Percentiles rank a stretch among this genome's conserved stretches.
These are phyloP conservation scores for Falco rusticolus DNA, from an alignment of 2,797 vertebrate species.

Conservation along the genomic window DNA sequence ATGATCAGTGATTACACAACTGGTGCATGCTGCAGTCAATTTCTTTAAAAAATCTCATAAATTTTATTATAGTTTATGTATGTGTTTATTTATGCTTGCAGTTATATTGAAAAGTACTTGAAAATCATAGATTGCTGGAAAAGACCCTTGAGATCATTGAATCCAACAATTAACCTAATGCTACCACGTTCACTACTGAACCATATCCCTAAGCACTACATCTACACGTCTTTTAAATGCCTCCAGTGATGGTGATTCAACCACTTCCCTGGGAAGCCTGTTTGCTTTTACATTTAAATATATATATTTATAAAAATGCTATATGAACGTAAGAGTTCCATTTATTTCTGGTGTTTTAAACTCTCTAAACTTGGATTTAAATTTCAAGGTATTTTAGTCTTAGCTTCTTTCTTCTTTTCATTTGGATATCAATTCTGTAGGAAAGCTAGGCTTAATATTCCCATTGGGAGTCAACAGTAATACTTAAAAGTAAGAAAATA, in stretches of 20 bases:
- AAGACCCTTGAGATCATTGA: background rate
- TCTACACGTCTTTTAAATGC: background rate
- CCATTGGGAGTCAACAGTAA: background rate
- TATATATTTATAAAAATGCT: background rate
- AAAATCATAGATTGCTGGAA: background rate
- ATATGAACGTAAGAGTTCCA: background rate
- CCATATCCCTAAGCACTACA: rapidly evolving
- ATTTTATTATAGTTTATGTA: background rate
- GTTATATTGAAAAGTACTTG: background rate
- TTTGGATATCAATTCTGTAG: background rate
- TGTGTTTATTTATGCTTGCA: background rate
- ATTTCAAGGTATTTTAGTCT: background rate
- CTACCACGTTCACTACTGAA: background rate
- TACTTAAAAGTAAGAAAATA: background rate
- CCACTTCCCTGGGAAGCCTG: background rate
- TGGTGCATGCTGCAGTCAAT: background rate
- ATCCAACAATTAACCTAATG: rapidly evolving
- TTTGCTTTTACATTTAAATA: no score
- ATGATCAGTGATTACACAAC: background rate
- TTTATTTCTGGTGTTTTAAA: background rate
- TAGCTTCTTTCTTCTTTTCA: background rate
- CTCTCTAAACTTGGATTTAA: background rate
- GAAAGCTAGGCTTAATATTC: background rate
- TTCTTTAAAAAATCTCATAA: background rate
- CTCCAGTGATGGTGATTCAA: background rate